Base-by-base conservation (phyloP, 35 echinoderm and acorn worm genomes). In the Heliocidaris erythrogramma region DNA sequence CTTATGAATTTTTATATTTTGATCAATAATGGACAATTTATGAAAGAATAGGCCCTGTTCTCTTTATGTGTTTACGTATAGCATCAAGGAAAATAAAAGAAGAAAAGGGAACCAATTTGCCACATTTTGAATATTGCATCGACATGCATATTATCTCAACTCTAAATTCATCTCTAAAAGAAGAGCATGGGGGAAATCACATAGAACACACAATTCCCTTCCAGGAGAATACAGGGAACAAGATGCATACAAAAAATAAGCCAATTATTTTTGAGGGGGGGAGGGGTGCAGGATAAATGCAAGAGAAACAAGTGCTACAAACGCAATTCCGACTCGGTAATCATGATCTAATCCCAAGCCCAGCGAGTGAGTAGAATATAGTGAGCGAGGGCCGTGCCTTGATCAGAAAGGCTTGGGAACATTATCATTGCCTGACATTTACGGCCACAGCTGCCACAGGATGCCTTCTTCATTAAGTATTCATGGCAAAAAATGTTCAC, bases 341-440 rank as follows among this genome's bases (percentile, higher is more conserved):
- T 78, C 65, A 78, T 78, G 65, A 78, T n/a, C 65, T 78, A 78
- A 78, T 78, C 65, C 27, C 14, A 78, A 78, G 7, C 65, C 65
- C 7, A 18, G 65, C 65, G 27, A 18, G 65, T 78, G 65, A 78
- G 65, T 24, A 7, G 65, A 78, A 78, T 78, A 78, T 7, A 78
- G 65, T 42, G 17, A 78, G 65, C 21, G 27, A 78, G 65, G 65
- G 18, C 27, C 21, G 14, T 78, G 65, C 65, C 65, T 78, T 5
- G 65, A 78, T 78, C 21, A 78, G 65, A 78, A 24, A 24, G 65
- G 65, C 65, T 27, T 21, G 65, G 65, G 65, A 78, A 78, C 65
- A 78, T 78, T 78, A 78, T 78, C 65, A 78, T 78, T 78, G 65
- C 65, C 65, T 78, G 65, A 78, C 65, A 78, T 78, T 78, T 78